Evolutionary conservation across 2,888 invertebrate genomes (phyloP).

Genomic region (Drosophila basisetae): DNA sequence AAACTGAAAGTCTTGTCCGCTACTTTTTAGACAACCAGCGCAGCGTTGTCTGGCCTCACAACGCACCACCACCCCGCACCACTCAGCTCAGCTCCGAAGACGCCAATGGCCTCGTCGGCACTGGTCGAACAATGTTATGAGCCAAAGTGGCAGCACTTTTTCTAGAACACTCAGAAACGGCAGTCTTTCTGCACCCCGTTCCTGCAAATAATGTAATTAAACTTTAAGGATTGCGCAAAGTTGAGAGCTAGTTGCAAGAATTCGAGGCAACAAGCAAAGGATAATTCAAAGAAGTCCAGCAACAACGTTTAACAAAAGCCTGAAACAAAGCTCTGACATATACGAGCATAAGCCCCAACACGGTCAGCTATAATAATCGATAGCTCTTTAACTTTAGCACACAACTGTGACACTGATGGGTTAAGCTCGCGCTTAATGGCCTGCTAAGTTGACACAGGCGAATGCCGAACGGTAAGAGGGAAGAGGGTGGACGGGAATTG

Average conservation of each 20-base stretch:
- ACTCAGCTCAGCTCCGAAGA: constrained; percentile 32
- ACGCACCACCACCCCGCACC: neutral
- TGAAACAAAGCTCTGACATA: constrained; percentile 28
- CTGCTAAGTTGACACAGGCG: constrained; percentile 69
- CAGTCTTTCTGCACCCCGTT: neutral
- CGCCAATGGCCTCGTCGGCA: constrained; percentile 24
- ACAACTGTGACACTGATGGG: constrained; percentile 73
- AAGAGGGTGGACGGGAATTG: neutral
- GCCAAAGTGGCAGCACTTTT: constrained; percentile 75
- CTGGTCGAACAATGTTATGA: constrained; percentile 63
- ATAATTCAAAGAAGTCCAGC: constrained; percentile 23
- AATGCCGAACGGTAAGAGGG: constrained; percentile 17
- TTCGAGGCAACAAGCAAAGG: constrained; percentile 14
- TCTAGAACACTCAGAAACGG: constrained; percentile 43
- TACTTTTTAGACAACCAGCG: constrained; percentile 52
- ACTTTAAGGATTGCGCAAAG: constrained; percentile 69
- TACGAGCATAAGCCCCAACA: neutral
- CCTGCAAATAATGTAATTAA: constrained; percentile 68
- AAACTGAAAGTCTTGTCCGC: constrained; percentile 75
- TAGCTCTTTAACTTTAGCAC: constrained; percentile 73
- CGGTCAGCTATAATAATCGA: constrained; percentile 62
- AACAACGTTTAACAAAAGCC: constrained; percentile 45
- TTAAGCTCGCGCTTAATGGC: constrained; percentile 75
- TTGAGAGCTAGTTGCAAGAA: constrained; percentile 43
- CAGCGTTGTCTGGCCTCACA: constrained; percentile 49